Evolutionary conservation across 2,113 vertebrate genomes (phyloP).

Genomic region (Passer montanus): DNA sequence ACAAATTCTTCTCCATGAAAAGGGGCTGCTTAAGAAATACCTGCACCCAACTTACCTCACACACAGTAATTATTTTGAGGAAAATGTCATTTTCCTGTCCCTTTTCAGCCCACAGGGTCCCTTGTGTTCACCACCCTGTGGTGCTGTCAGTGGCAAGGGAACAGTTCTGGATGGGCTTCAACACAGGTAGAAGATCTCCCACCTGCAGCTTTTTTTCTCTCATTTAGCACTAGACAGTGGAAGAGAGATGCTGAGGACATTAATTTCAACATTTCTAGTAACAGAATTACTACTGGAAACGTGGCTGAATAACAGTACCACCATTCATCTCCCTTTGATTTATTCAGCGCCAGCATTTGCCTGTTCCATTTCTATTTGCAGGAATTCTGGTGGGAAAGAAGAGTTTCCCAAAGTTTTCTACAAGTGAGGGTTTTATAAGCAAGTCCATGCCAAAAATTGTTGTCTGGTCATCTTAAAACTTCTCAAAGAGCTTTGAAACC

Average conservation of each 20-base stretch:
- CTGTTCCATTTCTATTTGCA: background rate
- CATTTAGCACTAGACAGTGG: background rate
- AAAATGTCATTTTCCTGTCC: background rate
- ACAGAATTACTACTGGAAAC: background rate
- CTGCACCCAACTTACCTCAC: background rate
- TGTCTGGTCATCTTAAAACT: background rate
- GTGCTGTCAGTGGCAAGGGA: accelerated
- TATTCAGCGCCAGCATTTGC: accelerated
- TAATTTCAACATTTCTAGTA: background rate
- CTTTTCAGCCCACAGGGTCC: accelerated
- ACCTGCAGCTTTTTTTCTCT: background rate
- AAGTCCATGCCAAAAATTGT: background rate
- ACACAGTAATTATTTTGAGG: background rate
- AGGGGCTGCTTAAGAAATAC: background rate
- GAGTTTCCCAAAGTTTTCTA: background rate
- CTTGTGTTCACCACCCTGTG: accelerated
- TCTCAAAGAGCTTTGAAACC: background rate
- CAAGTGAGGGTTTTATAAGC: background rate
- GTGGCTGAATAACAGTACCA: background rate
- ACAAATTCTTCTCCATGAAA: accelerated
- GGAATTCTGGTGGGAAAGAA: background rate
- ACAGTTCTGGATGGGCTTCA: accelerated
- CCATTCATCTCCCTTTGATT: background rate
- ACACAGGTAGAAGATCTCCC: background rate
- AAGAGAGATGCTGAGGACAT: background rate